These are phyloP conservation scores for Acomys russatus DNA, from an alignment of 2,797 vertebrate species.

Conservation along the genomic window DNA sequence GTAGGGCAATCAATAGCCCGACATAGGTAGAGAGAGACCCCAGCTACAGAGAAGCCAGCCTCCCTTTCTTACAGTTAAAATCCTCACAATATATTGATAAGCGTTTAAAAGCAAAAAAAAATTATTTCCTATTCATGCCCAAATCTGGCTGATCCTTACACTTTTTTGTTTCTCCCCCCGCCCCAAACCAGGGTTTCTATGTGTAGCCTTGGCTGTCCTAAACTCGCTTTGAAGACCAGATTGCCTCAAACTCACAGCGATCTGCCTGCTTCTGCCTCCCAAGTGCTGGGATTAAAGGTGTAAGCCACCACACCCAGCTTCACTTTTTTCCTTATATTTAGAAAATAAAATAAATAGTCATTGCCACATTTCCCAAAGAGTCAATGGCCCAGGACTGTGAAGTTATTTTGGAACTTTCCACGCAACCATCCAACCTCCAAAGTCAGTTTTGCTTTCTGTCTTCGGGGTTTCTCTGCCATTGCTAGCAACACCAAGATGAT, in stretches of 20 bases:
- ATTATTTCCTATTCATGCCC: neutral
- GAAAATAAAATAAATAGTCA: neutral
- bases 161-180: neutral
- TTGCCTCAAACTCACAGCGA: too few species aligned
- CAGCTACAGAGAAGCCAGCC: neutral
- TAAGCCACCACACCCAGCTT: too few species aligned
- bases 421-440: neutral
- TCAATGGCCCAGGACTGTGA: too few species aligned
- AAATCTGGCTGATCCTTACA: neutral
- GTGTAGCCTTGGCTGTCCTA: too few species aligned
- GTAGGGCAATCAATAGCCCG: neutral
- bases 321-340: neutral
- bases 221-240: too few species aligned
- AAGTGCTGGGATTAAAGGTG: too few species aligned
- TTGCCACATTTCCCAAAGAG: neutral
- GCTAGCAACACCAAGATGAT: neutral
- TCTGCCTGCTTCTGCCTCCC: too few species aligned
- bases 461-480: neutral
- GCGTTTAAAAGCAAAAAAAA: neutral
- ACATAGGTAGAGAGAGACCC: neutral
- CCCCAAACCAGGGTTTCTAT: too few species aligned
- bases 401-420: neutral
- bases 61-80: neutral
- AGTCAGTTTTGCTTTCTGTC: neutral
- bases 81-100: neutral